Evolutionary conservation across 1,140 invertebrate species (phyloP).

Genomic region (Drosophila erecta): DNA sequence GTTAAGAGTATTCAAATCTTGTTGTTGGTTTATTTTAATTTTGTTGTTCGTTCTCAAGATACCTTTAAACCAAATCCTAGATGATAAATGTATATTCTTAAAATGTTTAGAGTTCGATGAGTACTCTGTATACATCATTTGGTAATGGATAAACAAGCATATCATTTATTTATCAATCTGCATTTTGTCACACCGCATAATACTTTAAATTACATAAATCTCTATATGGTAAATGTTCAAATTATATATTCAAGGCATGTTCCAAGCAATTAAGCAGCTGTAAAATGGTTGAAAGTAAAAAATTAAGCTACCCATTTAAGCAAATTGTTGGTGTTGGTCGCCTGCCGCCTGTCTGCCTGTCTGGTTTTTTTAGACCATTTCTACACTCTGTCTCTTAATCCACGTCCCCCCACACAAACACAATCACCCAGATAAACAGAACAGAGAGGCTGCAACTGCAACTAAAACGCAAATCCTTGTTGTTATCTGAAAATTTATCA

Average conservation of each 20-base stretch:
- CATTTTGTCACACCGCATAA: constrained; percentile 55
- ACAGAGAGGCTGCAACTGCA: constrained; percentile 32
- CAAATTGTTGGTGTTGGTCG: constrained; percentile 73
- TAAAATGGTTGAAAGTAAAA: constrained; percentile 37
- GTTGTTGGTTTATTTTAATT: no score
- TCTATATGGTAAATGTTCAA: constrained; percentile 39
- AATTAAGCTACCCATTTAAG: constrained; percentile 54
- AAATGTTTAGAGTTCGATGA: neutral
- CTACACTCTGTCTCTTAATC: constrained; percentile 45
- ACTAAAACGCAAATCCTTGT: constrained; percentile 82
- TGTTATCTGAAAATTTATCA: constrained; percentile 83
- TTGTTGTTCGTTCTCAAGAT: no score
- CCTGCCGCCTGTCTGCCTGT: constrained; percentile 60
- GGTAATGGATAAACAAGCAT: neutral
- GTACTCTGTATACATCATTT: neutral
- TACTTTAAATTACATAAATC: constrained; percentile 10
- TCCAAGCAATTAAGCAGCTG: constrained; percentile 58
- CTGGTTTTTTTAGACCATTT: constrained; percentile 36
- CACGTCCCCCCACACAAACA: constrained; percentile 28
- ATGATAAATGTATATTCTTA: neutral
- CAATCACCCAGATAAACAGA: constrained; percentile 15
- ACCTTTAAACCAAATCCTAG: neutral
- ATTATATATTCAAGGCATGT: constrained; percentile 59
- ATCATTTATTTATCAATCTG: constrained; percentile 31
- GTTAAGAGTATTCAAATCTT: no score